phyloP scores from a whole-genome alignment of 2,113 vertebrate genomes.

The Benitochromis conjunctus region DNA sequence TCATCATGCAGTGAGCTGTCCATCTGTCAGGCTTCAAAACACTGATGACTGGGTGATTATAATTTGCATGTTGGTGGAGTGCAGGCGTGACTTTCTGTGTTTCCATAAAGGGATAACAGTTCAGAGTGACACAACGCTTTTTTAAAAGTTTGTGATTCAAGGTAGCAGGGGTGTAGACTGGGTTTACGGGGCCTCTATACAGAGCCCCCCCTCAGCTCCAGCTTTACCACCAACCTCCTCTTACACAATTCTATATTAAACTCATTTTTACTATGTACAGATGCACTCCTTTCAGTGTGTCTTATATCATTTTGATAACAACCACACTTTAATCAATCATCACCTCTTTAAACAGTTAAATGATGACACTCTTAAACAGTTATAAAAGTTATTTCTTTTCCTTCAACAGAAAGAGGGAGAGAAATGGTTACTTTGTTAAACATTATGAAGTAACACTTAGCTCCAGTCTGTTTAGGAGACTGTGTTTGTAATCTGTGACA shows the following conservation, averaged over 20 bases:
- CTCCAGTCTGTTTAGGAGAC: background rate
- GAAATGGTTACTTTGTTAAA: background rate
- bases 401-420: background rate
- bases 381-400: background rate
- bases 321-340: background rate
- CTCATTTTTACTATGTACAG: background rate
- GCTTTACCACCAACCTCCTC: too few relatives aligned
- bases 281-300: background rate
- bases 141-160: background rate
- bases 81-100: background rate
- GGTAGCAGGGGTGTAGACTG: background rate
- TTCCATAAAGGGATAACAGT: background rate
- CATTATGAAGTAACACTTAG: background rate
- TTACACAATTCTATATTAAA: background rate
- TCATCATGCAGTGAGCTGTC: conserved; percentile 31
- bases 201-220: too few relatives aligned
- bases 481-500: background rate
- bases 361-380: background rate
- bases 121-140: background rate
- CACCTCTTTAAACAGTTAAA: background rate
- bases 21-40: background rate
- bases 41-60: background rate
- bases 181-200: background rate
- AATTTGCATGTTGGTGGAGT: background rate
- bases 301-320: too few relatives aligned